Conservation (phyloP, 2,797 vertebrate genomes). For the Pelobates cultripes region DNA sequence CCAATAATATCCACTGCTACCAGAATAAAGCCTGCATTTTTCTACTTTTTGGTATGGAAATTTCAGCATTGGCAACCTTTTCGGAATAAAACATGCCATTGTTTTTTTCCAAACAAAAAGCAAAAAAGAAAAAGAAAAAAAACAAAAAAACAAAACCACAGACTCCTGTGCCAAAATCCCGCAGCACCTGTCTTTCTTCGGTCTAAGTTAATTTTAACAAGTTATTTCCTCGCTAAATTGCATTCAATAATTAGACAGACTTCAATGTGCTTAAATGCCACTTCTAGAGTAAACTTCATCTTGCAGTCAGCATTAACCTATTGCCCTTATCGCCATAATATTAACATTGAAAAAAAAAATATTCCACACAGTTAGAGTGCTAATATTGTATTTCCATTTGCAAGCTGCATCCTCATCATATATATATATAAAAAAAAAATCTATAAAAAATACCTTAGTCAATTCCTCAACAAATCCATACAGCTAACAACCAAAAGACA, state of each 20-base stretch:
- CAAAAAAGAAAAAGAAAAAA: conserved; percentile 2
- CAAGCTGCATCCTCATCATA: conserved; percentile 66
- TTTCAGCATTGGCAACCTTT: conserved; percentile 30
- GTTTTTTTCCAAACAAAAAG: background rate
- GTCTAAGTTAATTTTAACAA: conserved; percentile 33
- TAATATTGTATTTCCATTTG: conserved; percentile 67
- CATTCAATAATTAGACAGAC: conserved; percentile 18
- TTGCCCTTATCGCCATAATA: conserved; percentile 64
- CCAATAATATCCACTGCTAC: conserved; percentile 32
- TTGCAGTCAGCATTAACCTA: conserved; percentile 72
- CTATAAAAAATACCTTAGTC: conserved; percentile 63
- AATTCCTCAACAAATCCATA: conserved; percentile 46
- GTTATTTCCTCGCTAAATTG: background rate
- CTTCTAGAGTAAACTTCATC: conserved; percentile 73
- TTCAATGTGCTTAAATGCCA: conserved; percentile 59
- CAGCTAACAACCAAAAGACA: conserved; percentile 58
- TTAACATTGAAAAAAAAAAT: conserved; percentile 58
- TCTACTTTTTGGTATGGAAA: conserved; percentile 43
- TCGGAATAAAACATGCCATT: conserved; percentile 21
- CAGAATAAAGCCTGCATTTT: conserved; percentile 47
- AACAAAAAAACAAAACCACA: conserved; percentile 1
- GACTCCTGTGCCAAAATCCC: conserved; percentile 9
- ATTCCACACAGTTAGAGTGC: conserved; percentile 64
- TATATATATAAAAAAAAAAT: too few relatives aligned
- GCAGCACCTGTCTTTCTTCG: conserved; percentile 9